phyloP scores from a whole-genome alignment of 2,888 invertebrate species.

The Drosophila multiciliata region DNA sequence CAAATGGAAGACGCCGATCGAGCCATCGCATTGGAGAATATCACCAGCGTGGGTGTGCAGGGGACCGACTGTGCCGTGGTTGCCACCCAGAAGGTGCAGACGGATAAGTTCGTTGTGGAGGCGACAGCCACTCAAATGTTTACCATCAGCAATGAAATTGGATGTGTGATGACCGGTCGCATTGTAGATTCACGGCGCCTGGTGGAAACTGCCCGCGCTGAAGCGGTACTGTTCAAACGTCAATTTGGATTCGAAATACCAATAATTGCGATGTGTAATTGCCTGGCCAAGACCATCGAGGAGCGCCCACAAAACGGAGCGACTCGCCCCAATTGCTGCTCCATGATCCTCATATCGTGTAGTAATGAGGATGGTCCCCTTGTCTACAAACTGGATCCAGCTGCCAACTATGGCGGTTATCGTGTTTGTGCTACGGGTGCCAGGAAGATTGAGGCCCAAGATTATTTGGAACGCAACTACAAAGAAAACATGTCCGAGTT shows the following conservation, averaged over 20 bases:
- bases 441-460: not conserved
- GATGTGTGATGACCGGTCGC: not conserved
- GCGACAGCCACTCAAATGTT: not conserved
- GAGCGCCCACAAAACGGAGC: not conserved
- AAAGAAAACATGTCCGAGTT: not conserved
- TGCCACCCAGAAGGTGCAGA: not conserved
- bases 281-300: not conserved
- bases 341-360: not conserved
- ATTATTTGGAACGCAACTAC: not conserved
- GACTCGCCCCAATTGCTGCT: not conserved
- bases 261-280: not conserved
- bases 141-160: not conserved
- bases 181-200: not conserved
- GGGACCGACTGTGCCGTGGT: conserved; percentile 1
- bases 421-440: not conserved
- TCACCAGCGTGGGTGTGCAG: not conserved
- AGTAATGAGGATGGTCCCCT: not conserved
- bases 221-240: fast-evolving
- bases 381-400: not conserved
- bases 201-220: not conserved
- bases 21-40: not conserved
- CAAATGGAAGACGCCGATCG: not conserved
- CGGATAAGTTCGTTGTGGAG: not conserved
- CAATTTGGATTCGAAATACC: not conserved
- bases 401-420: not conserved